Conservation (phyloP, 2,888 invertebrate genomes). For the Nymphalis c-album region DNA sequence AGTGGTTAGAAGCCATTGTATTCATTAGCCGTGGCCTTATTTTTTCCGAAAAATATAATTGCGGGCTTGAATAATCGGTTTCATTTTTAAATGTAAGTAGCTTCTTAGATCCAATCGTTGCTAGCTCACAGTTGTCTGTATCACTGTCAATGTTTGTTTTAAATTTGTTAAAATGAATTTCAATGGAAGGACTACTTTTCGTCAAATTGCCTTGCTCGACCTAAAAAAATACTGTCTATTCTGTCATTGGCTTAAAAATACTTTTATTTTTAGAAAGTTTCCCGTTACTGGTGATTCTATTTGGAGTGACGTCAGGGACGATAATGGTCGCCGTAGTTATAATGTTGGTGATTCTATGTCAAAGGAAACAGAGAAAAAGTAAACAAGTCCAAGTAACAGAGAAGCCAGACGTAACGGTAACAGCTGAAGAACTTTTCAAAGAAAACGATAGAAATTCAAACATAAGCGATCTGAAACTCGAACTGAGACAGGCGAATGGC, state of each 20-base stretch:
- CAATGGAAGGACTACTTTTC: no score
- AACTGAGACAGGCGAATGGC: slow-evolving; percentile 91
- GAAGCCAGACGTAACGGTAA: slow-evolving; percentile 82
- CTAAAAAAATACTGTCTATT: background rate
- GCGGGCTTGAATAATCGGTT: no score
- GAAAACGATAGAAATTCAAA: slow-evolving; percentile 95
- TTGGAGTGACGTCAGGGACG: slow-evolving; percentile 92
- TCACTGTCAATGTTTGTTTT: no score
- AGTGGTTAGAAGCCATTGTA: no score
- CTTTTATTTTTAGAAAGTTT: slow-evolving; percentile 84
- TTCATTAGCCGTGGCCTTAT: no score
- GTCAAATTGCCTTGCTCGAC: no score
- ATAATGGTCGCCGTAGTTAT: slow-evolving; percentile 91
- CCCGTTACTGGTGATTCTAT: slow-evolving; percentile 90
- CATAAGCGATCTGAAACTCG: slow-evolving; percentile 94
- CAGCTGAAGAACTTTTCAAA: slow-evolving; percentile 80
- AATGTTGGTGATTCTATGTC: slow-evolving; percentile 92
- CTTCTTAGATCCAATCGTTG: no score
- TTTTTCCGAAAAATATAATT: no score
- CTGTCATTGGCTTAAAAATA: background rate
- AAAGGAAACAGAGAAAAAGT: slow-evolving; percentile 83
- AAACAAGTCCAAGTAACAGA: slow-evolving; percentile 73
- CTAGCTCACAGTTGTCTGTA: no score
- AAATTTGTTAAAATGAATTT: no score
- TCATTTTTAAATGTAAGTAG: no score